Percentiles rank a stretch among this genome's conserved stretches.
Evolutionary conservation across 2,113 vertebrate species (phyloP).

Genomic region (Nesoenas mayeri): DNA sequence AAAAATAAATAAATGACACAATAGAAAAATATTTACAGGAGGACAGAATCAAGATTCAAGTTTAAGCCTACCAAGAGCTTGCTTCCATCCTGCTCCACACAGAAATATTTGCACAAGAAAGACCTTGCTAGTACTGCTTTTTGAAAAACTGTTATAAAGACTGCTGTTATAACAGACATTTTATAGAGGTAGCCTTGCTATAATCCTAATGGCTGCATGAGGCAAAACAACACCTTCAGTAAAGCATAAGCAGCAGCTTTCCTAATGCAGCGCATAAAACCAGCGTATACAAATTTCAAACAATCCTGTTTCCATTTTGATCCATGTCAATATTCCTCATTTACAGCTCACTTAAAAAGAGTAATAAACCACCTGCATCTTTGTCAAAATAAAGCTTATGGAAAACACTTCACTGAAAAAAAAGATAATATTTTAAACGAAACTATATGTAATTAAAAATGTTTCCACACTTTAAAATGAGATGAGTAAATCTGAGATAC

Average conservation of each 20-base stretch:
- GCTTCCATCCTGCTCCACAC: background rate
- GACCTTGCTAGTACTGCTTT: background rate
- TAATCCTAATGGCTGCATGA: background rate
- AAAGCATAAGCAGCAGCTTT: background rate
- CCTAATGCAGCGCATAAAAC: background rate
- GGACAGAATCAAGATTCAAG: background rate
- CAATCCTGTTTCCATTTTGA: background rate
- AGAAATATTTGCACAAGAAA: background rate
- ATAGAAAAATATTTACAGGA: background rate
- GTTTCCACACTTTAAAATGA: background rate
- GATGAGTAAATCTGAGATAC: background rate
- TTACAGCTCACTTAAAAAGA: background rate
- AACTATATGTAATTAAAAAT: background rate
- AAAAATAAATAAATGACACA: background rate
- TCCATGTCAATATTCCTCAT: background rate
- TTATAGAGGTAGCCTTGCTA: background rate
- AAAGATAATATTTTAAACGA: background rate
- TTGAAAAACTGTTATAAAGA: background rate
- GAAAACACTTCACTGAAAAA: background rate
- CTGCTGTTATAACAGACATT: background rate
- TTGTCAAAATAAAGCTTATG: background rate
- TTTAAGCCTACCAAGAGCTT: background rate
- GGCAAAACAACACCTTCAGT: background rate
- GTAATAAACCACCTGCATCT: background rate
- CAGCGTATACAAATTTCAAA: background rate